These are phyloP conservation scores for Meleagris gallopavo DNA, from an alignment of 2,113 vertebrate genomes.

Conservation along the genomic window DNA sequence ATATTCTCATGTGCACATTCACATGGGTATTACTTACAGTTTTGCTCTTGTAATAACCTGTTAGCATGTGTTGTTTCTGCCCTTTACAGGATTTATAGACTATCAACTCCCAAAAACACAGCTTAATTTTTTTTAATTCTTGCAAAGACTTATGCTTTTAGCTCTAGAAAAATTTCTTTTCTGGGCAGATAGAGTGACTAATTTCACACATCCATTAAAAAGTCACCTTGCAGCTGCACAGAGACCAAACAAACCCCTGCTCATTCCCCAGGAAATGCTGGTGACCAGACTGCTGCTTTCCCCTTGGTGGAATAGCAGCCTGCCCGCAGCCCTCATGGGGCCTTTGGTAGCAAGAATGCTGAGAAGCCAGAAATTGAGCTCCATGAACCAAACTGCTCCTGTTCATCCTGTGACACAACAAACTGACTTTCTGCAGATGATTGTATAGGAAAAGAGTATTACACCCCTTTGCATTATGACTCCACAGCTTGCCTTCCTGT, in stretches of 20 bases:
- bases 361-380: not conserved
- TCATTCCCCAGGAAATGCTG: not conserved
- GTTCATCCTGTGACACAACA: not conserved
- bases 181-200: not conserved
- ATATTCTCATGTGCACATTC: not conserved
- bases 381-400: not conserved
- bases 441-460: not conserved
- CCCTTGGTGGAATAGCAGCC: not conserved
- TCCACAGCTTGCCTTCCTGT: not conserved
- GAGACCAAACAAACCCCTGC: not conserved
- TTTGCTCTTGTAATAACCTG: not conserved
- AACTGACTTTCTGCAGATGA: not conserved
- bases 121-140: conserved; percentile 4
- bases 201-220: not conserved
- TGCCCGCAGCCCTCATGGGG: not conserved
- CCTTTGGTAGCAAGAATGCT: not conserved
- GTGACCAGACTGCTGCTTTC: not conserved
- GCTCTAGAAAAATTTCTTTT: not conserved
- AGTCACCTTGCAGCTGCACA: not conserved
- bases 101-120: not conserved
- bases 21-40: not conserved
- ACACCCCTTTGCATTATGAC: not conserved
- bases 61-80: not conserved
- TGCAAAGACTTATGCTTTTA: not conserved
- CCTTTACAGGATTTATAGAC: not conserved